Conservation (phyloP, 64 coral and sea anemone genomes). For the Actinia equina region DNA sequence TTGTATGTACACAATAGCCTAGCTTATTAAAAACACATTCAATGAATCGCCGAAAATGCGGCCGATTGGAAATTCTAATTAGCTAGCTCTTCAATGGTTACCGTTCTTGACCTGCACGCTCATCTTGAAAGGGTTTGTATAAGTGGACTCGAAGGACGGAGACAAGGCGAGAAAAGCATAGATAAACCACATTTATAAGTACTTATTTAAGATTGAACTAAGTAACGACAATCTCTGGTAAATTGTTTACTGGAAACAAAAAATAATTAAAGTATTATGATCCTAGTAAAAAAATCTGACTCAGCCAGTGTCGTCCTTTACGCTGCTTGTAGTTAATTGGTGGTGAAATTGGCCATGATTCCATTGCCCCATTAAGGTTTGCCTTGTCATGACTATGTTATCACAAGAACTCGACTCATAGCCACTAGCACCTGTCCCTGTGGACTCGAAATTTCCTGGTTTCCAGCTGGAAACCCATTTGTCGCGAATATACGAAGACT, state of each 20-base stretch:
- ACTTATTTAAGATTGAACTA: constrained; percentile 14
- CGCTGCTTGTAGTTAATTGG: constrained; percentile 9
- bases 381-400: constrained; percentile 7
- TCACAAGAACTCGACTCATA: constrained; percentile 16
- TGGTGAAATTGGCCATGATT: constrained; percentile 16
- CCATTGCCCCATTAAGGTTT: constrained; percentile 1
- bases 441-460: constrained; percentile 20
- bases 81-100: constrained; percentile 38
- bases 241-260: constrained; percentile 25
- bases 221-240: constrained; percentile 21
- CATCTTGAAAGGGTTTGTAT: background rate
- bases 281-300: constrained; percentile 18
- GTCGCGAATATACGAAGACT: background rate
- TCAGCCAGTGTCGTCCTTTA: background rate
- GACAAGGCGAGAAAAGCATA: constrained; percentile 4
- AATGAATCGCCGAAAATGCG: constrained; percentile 80
- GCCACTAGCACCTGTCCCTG: constrained; percentile 6
- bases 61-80: constrained; percentile 93
- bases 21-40: constrained; percentile 98
- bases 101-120: constrained; percentile 21
- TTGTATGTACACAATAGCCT: constrained; percentile 97
- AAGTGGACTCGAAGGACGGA: background rate
- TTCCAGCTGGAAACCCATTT: constrained; percentile 14
- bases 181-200: constrained; percentile 12
- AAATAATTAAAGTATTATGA: constrained; percentile 27